Conservation (phyloP, 1,140 invertebrate genomes). For the Cydia amplana region DNA sequence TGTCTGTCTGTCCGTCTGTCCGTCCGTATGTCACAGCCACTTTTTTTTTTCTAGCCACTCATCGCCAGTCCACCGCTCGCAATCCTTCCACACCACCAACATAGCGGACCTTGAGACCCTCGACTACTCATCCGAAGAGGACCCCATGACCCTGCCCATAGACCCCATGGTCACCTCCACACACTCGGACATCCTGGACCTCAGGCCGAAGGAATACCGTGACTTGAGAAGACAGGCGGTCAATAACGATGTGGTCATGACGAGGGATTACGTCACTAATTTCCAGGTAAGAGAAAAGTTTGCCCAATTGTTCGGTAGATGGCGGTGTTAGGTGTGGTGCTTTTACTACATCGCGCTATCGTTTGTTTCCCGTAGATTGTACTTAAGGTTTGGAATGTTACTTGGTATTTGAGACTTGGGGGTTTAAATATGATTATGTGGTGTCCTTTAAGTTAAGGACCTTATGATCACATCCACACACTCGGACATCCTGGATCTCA, state of each 20-base stretch:
- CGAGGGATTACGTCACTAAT: constrained; percentile 65
- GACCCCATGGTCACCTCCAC: constrained; percentile 70
- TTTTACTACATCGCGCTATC: constrained; percentile 5
- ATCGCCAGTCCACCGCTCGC: constrained; percentile 74
- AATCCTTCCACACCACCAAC: constrained; percentile 74
- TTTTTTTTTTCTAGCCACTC: constrained; percentile 68
- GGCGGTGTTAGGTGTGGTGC: too few species aligned
- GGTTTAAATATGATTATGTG: too few species aligned
- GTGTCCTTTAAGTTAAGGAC: constrained; percentile 44
- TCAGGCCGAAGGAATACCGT: constrained; percentile 50
- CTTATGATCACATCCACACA: constrained; percentile 69
- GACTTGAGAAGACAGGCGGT: constrained; percentile 57
- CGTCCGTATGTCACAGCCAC: too few species aligned
- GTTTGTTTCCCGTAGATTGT: neutral
- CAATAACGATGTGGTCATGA: constrained; percentile 59
- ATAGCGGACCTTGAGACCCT: constrained; percentile 59
- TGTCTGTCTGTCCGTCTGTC: too few species aligned
- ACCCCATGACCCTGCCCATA: constrained; percentile 56
- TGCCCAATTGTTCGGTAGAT: neutral
- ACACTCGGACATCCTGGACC: constrained; percentile 65
- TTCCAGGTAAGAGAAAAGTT: constrained; percentile 59
- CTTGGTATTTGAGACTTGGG: too few species aligned
- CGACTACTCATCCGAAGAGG: constrained; percentile 69
- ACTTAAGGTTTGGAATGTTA: too few species aligned
- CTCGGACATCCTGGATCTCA: constrained; percentile 64